Percentiles rank a stretch among this genome's conserved stretches.
Conservation (phyloP, 2,797 vertebrate species). For the Dicrostonyx torquatus region DNA sequence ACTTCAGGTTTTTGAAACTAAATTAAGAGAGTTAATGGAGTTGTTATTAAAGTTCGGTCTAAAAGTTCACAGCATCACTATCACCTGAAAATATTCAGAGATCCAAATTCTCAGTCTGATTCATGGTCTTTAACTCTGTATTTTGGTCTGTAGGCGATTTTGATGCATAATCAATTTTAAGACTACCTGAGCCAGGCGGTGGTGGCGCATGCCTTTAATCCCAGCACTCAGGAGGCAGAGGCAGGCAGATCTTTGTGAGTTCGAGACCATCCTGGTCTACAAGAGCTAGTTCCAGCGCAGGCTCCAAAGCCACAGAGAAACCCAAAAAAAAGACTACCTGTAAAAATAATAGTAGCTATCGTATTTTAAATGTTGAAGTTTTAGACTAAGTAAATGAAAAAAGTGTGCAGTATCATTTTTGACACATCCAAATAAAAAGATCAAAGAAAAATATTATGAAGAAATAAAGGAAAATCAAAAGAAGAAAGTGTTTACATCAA, state of each 20-base stretch:
- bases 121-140: not conserved
- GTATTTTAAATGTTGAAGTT: not conserved
- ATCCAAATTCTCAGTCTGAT: not conserved
- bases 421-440: not conserved
- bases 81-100: not conserved
- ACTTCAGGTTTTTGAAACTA: not conserved
- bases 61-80: not conserved
- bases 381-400: not conserved
- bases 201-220: no score
- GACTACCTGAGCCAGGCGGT: no score
- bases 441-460: not conserved
- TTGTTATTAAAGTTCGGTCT: not conserved
- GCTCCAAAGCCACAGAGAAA: no score
- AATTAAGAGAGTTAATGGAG: not conserved
- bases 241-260: no score
- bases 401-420: not conserved
- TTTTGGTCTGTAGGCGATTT: not conserved
- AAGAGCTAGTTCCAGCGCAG: no score
- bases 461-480: conserved; percentile 9
- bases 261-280: no score
- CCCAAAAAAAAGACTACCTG: not conserved
- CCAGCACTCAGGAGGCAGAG: no score
- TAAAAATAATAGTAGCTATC: not conserved
- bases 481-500: not conserved
- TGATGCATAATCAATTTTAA: not conserved